Evolutionary conservation across 1,140 invertebrate species (phyloP).

Genomic region (Antheraea mylitta): DNA sequence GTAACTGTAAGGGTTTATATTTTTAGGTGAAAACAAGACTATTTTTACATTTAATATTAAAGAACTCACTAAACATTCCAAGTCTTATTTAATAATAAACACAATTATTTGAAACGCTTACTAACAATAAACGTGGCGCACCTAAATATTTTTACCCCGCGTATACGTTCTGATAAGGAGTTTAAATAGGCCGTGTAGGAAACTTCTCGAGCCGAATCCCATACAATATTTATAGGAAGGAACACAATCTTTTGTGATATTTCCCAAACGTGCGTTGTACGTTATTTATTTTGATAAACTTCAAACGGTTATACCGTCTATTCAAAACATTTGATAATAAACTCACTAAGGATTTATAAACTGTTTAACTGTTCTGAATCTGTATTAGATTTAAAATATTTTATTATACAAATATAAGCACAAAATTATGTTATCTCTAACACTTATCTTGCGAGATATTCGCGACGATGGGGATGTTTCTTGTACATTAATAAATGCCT

Average conservation of each 20-base stretch:
- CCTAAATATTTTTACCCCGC: not conserved
- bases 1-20: too few species aligned
- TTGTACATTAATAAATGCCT: too few species aligned
- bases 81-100: not conserved
- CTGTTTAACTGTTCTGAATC: too few species aligned
- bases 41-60: not conserved
- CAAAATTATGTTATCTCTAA: too few species aligned
- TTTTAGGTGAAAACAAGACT: too few species aligned
- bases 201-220: not conserved
- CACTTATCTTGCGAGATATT: too few species aligned
- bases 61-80: not conserved
- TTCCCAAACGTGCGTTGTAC: not conserved
- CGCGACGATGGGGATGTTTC: too few species aligned
- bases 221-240: slow-evolving; percentile 1
- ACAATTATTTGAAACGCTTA: slow-evolving; percentile 6
- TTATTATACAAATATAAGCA: too few species aligned
- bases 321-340: too few species aligned
- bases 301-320: too few species aligned
- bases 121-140: not conserved
- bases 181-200: not conserved
- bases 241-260: not conserved
- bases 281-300: not conserved
- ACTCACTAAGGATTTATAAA: too few species aligned
- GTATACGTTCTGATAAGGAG: slow-evolving; percentile 4
- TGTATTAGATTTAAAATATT: too few species aligned